Base-by-base conservation (phyloP, 2,797 vertebrate species). In the Bradypodion pumilum region DNA sequence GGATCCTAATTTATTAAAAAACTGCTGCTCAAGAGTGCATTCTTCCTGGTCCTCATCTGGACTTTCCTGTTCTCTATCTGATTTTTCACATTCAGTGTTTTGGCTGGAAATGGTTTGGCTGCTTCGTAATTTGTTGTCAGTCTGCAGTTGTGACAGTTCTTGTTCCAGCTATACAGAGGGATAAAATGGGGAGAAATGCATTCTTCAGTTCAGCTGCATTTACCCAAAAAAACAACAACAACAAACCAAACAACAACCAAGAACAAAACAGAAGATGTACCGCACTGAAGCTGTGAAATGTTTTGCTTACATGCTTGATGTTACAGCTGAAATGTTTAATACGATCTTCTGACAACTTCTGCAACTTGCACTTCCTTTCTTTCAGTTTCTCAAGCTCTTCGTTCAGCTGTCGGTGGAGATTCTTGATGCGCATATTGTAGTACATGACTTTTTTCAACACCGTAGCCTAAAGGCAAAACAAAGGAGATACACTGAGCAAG, bases 391-490 rank as follows among this genome's bases (percentile, higher is more conserved):
- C 89, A 68, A 91, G 92, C 1, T 92, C 92, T 91, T 97, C 95
- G 74, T 90, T 92, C 80, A 98, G 95, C 75, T 94, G 94, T 66
- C 97, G 95, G 80, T 95, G 94, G 84, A 95, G 90, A 5, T 92
- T 94, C 82, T 96, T 97, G 73, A 97, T 93, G 32, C 96, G 95
- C 97, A 98, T 98, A 90, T 97, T 97, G 89, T 98, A 99, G 92
- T 97, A 99, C 97, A 98, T 98, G 85, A 95, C 96, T 94, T 98
- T 99, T 94, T 98, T 98, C 95, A 96, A 95, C 75, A 97, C 97
- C 82, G 95, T 97, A 72, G 95, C 94, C 98, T 89, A 87, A 90
- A 88, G 15, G 25, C 37, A 52, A 87, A 62, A 35, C 29, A 83
- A 80, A 69, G 32, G 46, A 73, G 8, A 19, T 2, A 59, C 7